These are phyloP conservation scores for Willisornis vidua DNA, from an alignment of 2,113 vertebrate genomes.

Conservation along the genomic window DNA sequence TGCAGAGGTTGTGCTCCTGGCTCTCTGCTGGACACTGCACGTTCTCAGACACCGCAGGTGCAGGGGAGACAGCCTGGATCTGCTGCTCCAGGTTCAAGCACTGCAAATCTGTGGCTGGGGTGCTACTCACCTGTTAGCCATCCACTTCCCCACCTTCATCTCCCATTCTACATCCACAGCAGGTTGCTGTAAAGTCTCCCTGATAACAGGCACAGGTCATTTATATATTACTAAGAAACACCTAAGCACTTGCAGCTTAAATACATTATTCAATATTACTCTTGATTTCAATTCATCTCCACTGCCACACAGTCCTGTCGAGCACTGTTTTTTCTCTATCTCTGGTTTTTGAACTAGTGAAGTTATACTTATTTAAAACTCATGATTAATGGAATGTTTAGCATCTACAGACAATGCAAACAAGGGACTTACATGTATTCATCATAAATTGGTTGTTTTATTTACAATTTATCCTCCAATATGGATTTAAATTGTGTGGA, in stretches of 20 bases:
- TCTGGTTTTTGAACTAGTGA: neutral
- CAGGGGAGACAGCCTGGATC: neutral
- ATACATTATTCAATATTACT: neutral
- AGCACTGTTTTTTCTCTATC: neutral
- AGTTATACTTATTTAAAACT: neutral
- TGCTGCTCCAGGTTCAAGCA: neutral
- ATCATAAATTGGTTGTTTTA: neutral
- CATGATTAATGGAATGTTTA: neutral
- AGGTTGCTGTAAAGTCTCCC: neutral
- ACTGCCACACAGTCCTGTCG: neutral
- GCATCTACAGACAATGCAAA: neutral
- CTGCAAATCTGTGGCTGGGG: neutral
- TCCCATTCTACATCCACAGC: neutral
- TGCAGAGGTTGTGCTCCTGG: neutral
- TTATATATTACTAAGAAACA: neutral
- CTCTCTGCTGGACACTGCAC: neutral
- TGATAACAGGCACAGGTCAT: neutral
- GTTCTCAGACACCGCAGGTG: neutral
- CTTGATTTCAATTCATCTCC: neutral
- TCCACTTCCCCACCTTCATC: neutral
- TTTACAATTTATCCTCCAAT: neutral
- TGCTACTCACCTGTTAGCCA: rapidly evolving
- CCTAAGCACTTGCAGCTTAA: neutral
- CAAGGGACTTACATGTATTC: neutral
- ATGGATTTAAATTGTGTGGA: neutral